Evolutionary conservation across 2,888 invertebrate genomes (phyloP).

Genomic region (Eledona agricola): DNA sequence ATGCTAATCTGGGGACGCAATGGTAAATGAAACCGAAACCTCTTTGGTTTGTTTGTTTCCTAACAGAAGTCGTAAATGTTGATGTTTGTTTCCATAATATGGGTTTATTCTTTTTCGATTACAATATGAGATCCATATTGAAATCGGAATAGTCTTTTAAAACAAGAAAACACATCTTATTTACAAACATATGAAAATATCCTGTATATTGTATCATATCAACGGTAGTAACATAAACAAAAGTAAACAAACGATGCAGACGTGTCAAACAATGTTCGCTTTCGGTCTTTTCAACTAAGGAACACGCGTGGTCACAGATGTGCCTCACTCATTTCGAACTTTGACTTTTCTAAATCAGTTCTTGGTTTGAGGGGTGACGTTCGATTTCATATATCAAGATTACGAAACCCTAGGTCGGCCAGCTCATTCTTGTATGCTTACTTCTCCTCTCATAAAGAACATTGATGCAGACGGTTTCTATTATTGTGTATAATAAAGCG

Average conservation of each 20-base stretch:
- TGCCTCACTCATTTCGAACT: constrained; percentile 55
- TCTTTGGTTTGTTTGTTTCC: constrained; percentile 17
- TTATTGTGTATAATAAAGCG: too few species aligned
- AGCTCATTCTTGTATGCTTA: not conserved
- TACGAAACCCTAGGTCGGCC: constrained; percentile 21
- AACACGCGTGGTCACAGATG: constrained; percentile 54
- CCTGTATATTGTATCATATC: constrained; percentile 43
- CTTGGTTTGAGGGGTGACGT: constrained; percentile 42
- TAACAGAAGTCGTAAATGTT: constrained; percentile 7
- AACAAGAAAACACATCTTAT: constrained; percentile 40
- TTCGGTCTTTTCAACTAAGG: constrained; percentile 46
- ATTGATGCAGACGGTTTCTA: too few species aligned
- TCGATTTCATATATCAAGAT: constrained; percentile 33
- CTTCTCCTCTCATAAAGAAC: too few species aligned
- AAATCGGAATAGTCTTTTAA: constrained; percentile 36
- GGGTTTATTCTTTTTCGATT: constrained; percentile 24
- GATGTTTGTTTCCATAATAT: constrained; percentile 20
- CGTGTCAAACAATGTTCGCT: constrained; percentile 52
- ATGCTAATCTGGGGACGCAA: too few species aligned
- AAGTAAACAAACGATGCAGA: constrained; percentile 52
- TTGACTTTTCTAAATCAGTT: constrained; percentile 57
- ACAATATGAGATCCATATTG: constrained; percentile 34
- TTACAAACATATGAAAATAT: constrained; percentile 43
- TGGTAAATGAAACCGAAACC: too few species aligned
- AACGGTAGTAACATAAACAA: constrained; percentile 48